Percentiles rank a stretch among this genome's conserved stretches.
Conservation (phyloP, 2,113 vertebrate genomes). For the Leucopternis melanops region DNA sequence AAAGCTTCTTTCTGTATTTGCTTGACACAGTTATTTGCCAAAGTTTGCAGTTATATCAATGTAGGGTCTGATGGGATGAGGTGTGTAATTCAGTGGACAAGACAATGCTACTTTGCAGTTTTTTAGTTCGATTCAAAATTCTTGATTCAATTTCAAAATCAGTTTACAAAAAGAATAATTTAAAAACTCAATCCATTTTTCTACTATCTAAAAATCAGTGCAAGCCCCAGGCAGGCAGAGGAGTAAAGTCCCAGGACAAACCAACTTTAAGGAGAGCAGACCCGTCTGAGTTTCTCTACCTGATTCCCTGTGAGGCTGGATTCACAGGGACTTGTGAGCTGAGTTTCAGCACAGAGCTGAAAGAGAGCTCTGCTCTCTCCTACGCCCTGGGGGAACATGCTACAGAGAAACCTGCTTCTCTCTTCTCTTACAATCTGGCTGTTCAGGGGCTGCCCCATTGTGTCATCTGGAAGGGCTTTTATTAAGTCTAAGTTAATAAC, state of each 20-base stretch:
- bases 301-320: background rate
- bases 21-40: background rate
- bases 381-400: fast-evolving
- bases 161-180: background rate
- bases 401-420: background rate
- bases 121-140: background rate
- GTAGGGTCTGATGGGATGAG: background rate
- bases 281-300: fast-evolving
- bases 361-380: background rate
- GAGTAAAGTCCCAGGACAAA: background rate
- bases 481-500: fast-evolving
- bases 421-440: background rate
- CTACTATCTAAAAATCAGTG: background rate
- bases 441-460: background rate
- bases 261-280: background rate
- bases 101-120: background rate
- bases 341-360: background rate
- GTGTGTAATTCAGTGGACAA: background rate
- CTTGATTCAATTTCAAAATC: background rate
- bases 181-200: background rate
- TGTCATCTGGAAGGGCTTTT: background rate
- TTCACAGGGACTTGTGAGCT: background rate
- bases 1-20: background rate
- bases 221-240: background rate
- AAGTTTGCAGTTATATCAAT: fast-evolving